Conservation (phyloP, 2,888 invertebrate species). For the Clivina fossor region DNA sequence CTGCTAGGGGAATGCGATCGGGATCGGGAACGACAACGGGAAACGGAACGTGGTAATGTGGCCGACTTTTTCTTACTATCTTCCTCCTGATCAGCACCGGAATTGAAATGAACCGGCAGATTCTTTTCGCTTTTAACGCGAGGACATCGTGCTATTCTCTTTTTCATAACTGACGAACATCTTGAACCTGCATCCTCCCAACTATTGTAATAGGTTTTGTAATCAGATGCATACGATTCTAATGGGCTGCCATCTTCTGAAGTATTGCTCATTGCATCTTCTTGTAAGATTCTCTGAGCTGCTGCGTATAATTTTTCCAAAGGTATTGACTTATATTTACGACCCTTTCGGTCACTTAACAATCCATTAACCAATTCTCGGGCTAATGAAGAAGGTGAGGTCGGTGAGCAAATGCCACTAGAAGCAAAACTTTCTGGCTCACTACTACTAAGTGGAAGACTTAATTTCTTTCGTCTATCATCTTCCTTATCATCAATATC, state of each 20-base stretch:
- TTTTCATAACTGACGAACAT: constrained; percentile 8
- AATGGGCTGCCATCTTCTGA: constrained; percentile 48
- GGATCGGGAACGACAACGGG: constrained; percentile 38
- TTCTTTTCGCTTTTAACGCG: constrained; percentile 63
- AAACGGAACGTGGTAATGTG: not conserved
- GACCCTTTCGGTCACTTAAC: constrained; percentile 58
- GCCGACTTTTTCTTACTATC: constrained; percentile 9
- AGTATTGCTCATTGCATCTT: constrained; percentile 55
- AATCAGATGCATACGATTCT: constrained; percentile 47
- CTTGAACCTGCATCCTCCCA: constrained; percentile 51
- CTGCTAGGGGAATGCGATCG: constrained; percentile 41
- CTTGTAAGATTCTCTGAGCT: constrained; percentile 59
- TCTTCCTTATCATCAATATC: constrained; percentile 50
- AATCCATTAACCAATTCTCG: constrained; percentile 62
- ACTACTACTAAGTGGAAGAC: constrained; percentile 55
- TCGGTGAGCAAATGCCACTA: constrained; percentile 57
- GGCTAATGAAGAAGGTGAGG: constrained; percentile 56
- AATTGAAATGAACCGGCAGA: too few relatives aligned
- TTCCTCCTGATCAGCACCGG: constrained; percentile 51
- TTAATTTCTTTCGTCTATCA: constrained; percentile 57
- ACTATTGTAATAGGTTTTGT: constrained; percentile 59
- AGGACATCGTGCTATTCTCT: constrained; percentile 60
- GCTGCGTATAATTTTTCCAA: constrained; percentile 62
- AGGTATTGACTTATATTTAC: constrained; percentile 57
- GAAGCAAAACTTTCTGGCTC: constrained; percentile 58